A percentile compares a stretch with the other conserved stretches of the same genome.
Evolutionary conservation across 1,140 invertebrate species (phyloP).

Genomic region (Drosophila mayri): DNA sequence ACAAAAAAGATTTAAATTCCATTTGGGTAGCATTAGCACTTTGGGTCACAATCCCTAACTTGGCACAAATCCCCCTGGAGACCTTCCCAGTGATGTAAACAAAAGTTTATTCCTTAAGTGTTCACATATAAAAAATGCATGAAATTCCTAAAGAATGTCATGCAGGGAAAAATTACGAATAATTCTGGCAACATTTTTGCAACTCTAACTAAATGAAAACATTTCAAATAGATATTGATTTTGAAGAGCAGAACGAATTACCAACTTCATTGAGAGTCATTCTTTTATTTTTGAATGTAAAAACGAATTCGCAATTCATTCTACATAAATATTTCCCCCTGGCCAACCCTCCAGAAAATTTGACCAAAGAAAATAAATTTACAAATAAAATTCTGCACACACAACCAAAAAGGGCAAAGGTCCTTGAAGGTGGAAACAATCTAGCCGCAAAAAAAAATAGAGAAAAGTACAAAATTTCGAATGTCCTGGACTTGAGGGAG

Average conservation of each 20-base stretch:
- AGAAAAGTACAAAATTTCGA: constrained; percentile 50
- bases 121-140: constrained; percentile 65
- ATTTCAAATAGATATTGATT: constrained; percentile 34
- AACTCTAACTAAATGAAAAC: constrained; percentile 21
- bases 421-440: constrained; percentile 46
- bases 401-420: constrained; percentile 8
- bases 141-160: constrained; percentile 21
- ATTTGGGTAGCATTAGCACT: constrained; percentile 67
- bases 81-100: constrained; percentile 39
- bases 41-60: constrained; percentile 52
- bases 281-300: constrained; percentile 35
- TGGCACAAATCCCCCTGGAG: constrained; percentile 43
- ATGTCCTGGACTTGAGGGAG: constrained; percentile 32
- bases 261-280: constrained; percentile 13
- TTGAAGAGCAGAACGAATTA: constrained; percentile 18
- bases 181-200: constrained; percentile 17
- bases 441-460: constrained; percentile 21
- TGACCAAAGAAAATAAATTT: constrained; percentile 65
- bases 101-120: constrained; percentile 70
- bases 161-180: background rate
- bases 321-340: constrained; percentile 1
- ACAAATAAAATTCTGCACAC: constrained; percentile 65
- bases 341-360: constrained; percentile 29
- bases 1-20: constrained; percentile 76
- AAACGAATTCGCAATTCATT: constrained; percentile 41